phyloP scores from a whole-genome alignment of 2,888 invertebrate genomes.

The Apeira syringaria region DNA sequence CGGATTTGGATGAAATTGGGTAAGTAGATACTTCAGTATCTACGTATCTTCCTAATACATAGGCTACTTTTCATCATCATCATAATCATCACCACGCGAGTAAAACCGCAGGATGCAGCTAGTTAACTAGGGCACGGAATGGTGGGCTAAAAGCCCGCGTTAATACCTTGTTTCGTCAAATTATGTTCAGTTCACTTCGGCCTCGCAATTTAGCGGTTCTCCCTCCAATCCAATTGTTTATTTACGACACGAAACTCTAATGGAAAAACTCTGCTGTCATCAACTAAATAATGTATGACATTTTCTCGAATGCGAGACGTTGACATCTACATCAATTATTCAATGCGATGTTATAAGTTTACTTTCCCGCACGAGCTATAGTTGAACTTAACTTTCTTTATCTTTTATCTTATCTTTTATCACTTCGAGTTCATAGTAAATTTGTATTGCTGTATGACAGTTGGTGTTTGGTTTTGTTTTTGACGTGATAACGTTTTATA shows the following conservation, averaged over 20 bases:
- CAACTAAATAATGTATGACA: conserved; percentile 33
- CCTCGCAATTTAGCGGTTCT: conserved; percentile 19
- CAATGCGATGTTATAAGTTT: conserved; percentile 21
- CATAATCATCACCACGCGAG: too few relatives aligned
- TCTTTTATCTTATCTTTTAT: too few relatives aligned
- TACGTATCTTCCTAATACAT: too few relatives aligned
- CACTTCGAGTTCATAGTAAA: too few relatives aligned
- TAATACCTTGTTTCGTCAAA: conserved; percentile 31
- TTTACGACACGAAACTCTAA: conserved; percentile 34
- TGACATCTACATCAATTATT: conserved; percentile 31
- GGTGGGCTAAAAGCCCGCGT: conserved; percentile 20
- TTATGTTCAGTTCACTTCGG: conserved; percentile 26
- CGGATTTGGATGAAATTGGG: too few relatives aligned
- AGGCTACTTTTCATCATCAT: too few relatives aligned
- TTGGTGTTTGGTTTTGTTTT: conserved; percentile 25
- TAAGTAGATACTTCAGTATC: too few relatives aligned
- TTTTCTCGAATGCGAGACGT: conserved; percentile 28
- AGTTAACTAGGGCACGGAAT: too few relatives aligned
- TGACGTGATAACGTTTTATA: too few relatives aligned
- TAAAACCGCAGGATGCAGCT: conserved; percentile 6
- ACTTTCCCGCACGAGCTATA: too few relatives aligned
- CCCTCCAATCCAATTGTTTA: conserved; percentile 30
- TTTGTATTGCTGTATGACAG: not conserved
- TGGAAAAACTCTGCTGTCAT: conserved; percentile 38
- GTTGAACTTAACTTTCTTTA: too few relatives aligned